phyloP scores from a whole-genome alignment of 2,113 vertebrate species.

The Pipra filicauda region DNA sequence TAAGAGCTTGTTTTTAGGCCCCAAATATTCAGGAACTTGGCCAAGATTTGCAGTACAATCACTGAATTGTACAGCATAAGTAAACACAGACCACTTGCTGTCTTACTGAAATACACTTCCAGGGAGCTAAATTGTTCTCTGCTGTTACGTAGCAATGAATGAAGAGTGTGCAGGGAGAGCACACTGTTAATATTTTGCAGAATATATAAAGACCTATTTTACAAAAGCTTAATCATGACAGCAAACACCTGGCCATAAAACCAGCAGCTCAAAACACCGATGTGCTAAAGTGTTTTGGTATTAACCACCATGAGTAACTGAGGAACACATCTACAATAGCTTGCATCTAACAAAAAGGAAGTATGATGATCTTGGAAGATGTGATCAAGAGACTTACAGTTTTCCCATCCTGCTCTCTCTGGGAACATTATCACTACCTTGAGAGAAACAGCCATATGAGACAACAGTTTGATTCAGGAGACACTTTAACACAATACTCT shows the following conservation, averaged over 20 bases:
- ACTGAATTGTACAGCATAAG: not conserved
- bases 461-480: not conserved
- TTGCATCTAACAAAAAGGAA: not conserved
- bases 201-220: not conserved
- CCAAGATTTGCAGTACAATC: not conserved
- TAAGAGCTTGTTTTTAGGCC: not conserved
- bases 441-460: not conserved
- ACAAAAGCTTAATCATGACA: not conserved
- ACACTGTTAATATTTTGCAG: not conserved
- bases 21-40: not conserved
- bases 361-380: not conserved
- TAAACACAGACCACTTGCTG: conserved; percentile 3
- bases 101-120: not conserved
- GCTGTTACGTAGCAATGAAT: not conserved
- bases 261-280: not conserved
- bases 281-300: not conserved
- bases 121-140: not conserved
- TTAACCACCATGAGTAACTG: not conserved
- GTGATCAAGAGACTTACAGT: not conserved
- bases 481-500: not conserved
- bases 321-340: not conserved
- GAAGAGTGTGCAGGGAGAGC: not conserved
- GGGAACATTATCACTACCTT: not conserved
- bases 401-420: not conserved
- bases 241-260: not conserved